Evolutionary conservation across 2,797 vertebrate species (phyloP).

Genomic region (Arrhamphus sclerolepis): DNA sequence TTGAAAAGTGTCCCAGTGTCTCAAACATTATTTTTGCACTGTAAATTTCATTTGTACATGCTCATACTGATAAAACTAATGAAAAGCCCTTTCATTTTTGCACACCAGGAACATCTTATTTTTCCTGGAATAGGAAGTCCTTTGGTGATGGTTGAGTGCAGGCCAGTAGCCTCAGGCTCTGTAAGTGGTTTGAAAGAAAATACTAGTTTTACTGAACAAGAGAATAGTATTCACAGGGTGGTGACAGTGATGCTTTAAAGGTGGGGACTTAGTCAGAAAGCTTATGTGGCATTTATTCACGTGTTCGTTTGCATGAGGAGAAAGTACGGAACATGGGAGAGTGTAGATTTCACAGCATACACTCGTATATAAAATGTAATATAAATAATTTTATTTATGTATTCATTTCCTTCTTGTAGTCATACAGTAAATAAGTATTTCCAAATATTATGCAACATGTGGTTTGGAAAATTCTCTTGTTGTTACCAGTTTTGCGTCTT

Average conservation of each 20-base stretch:
- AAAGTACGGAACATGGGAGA: neutral
- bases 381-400: too few relatives aligned
- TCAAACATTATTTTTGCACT: too few relatives aligned
- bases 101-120: neutral
- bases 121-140: constrained; percentile 21
- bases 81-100: neutral
- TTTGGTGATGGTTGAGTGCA: constrained; percentile 30
- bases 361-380: too few relatives aligned
- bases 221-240: constrained; percentile 29
- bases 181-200: constrained; percentile 32
- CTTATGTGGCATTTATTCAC: neutral
- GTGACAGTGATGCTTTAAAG: constrained; percentile 19
- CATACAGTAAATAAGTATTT: too few relatives aligned
- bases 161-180: constrained; percentile 37
- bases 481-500: too few relatives aligned
- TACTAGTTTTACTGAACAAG: constrained; percentile 19
- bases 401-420: too few relatives aligned
- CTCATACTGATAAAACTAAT: neutral
- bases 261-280: constrained; percentile 21
- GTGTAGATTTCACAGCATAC: too few relatives aligned
- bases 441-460: too few relatives aligned
- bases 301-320: constrained; percentile 14
- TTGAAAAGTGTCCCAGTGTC: too few relatives aligned
- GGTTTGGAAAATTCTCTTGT: too few relatives aligned
- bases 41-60: neutral